These are phyloP conservation scores for Andrena marginata DNA, from an alignment of 2,888 invertebrate genomes.

Conservation along the genomic window DNA sequence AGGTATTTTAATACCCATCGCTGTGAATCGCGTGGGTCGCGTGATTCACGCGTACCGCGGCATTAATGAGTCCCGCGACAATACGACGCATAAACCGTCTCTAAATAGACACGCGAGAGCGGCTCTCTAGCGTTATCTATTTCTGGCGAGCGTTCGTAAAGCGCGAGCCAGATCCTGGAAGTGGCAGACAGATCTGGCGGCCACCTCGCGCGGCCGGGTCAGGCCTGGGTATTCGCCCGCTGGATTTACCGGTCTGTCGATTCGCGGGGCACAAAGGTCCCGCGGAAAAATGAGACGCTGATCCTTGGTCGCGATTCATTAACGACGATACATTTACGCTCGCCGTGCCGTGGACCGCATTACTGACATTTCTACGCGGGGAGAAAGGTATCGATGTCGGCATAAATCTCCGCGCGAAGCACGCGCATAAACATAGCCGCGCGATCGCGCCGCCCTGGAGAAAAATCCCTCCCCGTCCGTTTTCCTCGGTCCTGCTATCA, in stretches of 20 bases:
- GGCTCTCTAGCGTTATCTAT: conserved; percentile 39
- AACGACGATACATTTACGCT: conserved; percentile 58
- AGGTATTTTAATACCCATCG: neutral
- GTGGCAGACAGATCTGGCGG: conserved; percentile 13
- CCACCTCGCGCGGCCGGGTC: neutral
- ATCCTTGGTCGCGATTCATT: conserved; percentile 62
- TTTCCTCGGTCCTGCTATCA: conserved; percentile 45
- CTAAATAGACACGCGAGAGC: conserved; percentile 36
- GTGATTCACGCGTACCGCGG: conserved; percentile 50
- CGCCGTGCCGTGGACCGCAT: conserved; percentile 44
- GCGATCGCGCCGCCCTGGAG: conserved; percentile 41
- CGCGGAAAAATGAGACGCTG: conserved; percentile 56
- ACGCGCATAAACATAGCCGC: conserved; percentile 62
- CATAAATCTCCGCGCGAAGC: conserved; percentile 66
- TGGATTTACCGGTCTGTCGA: conserved; percentile 50
- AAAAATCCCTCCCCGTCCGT: conserved; percentile 53
- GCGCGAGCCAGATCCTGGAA: conserved; percentile 31
- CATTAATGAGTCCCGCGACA: conserved; percentile 52
- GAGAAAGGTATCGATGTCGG: conserved; percentile 70
- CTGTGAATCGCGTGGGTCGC: conserved; percentile 35
- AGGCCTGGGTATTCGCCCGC: conserved; percentile 27
- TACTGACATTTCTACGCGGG: conserved; percentile 67
- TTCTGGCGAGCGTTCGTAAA: conserved; percentile 17
- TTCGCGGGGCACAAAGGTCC: conserved; percentile 37
- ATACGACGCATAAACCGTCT: conserved; percentile 36